These are phyloP conservation scores for Urophycis tenuis DNA, from an alignment of 2,797 vertebrate genomes.

Conservation along the genomic window DNA sequence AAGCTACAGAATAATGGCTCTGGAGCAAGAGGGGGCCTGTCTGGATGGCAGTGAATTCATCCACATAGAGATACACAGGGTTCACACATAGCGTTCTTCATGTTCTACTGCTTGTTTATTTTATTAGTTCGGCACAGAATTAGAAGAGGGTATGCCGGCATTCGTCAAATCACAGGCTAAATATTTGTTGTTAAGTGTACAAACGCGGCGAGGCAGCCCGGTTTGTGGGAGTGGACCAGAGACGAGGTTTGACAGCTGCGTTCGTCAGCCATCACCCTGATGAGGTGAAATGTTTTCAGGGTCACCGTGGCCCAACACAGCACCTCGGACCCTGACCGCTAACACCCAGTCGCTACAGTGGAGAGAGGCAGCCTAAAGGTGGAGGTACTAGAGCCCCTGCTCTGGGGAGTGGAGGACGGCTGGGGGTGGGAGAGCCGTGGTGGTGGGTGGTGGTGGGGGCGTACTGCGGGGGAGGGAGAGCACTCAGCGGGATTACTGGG, in stretches of 20 bases:
- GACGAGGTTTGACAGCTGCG: neutral
- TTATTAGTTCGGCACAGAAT: neutral
- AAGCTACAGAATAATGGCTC: slow-evolving; percentile 6
- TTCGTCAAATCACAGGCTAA: neutral
- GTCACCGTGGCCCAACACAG: slow-evolving; percentile 1
- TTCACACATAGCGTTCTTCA: neutral
- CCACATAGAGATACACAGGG: neutral
- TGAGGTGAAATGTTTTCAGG: neutral
- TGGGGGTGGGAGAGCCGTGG: neutral
- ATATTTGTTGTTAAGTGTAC: neutral
- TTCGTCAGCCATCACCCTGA: slow-evolving; percentile 1
- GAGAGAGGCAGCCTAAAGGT: slow-evolving; percentile 49
- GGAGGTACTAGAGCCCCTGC: slow-evolving; percentile 49
- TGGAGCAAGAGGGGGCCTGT: neutral
- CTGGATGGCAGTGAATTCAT: neutral
- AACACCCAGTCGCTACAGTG: slow-evolving; percentile 23
- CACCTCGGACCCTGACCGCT: slow-evolving; percentile 6
- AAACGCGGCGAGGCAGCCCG: neutral
- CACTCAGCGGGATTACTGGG: slow-evolving; percentile 71
- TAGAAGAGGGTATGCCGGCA: slow-evolving; percentile 8
- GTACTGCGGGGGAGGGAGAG: slow-evolving; percentile 58
- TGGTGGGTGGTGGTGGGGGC: slow-evolving; percentile 18
- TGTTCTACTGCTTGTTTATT: neutral
- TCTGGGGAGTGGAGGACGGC: slow-evolving; percentile 22
- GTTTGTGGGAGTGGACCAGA: neutral